Evolutionary conservation across 1,140 invertebrate genomes (phyloP).

Genomic region (Procambarus clarkii): DNA sequence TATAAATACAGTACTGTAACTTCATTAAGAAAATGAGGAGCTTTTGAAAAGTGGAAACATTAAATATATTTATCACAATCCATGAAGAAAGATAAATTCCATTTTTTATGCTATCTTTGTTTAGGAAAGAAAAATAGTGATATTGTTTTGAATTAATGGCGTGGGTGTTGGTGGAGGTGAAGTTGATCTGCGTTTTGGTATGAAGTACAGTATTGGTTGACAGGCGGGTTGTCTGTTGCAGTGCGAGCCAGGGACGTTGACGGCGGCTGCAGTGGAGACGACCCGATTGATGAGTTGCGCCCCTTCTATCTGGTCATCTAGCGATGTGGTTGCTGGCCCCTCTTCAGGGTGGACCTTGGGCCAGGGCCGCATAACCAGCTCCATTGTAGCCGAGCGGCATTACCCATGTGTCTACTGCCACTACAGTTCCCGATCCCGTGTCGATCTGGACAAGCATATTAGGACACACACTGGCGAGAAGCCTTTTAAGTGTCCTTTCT

Average conservation of each 20-base stretch:
- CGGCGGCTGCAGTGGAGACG: conserved; percentile 15
- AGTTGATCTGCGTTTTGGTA: background rate
- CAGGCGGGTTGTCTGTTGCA: conserved; percentile 65
- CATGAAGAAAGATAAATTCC: background rate
- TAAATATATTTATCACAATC: background rate
- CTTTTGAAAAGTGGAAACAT: background rate
- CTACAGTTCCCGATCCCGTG: conserved; percentile 82
- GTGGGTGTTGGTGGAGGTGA: conserved; percentile 26
- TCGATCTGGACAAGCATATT: conserved; percentile 90
- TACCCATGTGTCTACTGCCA: conserved; percentile 73
- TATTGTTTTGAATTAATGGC: background rate
- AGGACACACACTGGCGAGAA: conserved; percentile 97
- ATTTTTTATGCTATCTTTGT: background rate
- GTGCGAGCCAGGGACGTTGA: conserved; percentile 41
- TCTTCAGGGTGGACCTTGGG: conserved; percentile 25
- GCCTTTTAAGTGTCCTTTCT: conserved; percentile 95
- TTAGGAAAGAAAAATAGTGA: background rate
- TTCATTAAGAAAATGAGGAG: background rate
- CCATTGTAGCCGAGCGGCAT: conserved; percentile 28
- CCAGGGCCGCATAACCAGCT: background rate
- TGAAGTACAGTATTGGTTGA: conserved; percentile 49
- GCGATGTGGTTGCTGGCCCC: conserved; percentile 24
- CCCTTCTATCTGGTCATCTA: conserved; percentile 17
- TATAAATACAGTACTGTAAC: background rate
- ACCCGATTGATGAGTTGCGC: conserved; percentile 73